phyloP scores from a whole-genome alignment of 2,888 invertebrate species.

The Thereva unica region DNA sequence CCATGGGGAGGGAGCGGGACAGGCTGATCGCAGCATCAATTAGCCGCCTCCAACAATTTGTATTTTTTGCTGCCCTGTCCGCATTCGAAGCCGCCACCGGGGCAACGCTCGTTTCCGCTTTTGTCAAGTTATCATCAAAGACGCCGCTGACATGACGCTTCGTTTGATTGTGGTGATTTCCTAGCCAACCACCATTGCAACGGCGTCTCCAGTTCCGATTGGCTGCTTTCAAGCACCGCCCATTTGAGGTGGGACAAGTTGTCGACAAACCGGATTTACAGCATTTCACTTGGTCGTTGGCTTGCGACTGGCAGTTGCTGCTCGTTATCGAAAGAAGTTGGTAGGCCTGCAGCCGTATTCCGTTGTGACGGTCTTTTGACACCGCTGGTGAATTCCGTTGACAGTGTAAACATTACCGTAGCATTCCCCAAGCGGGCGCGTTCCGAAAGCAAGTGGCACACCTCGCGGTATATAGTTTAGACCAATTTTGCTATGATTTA shows the following conservation, averaged over 20 bases:
- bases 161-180: neutral
- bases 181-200: conserved; percentile 33
- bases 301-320: conserved; percentile 40
- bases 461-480: conserved; percentile 12
- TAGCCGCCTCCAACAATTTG: conserved; percentile 18
- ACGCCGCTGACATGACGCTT: conserved; percentile 37
- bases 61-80: conserved; percentile 13
- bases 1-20: conserved; percentile 1
- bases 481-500: conserved; percentile 27
- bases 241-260: neutral
- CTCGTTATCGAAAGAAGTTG: conserved; percentile 44
- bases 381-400: conserved; percentile 17
- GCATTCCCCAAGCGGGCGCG: conserved; percentile 27
- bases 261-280: conserved; percentile 37
- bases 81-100: neutral
- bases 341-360: conserved; percentile 33
- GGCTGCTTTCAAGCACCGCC: conserved; percentile 19
- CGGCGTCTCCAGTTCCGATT: conserved; percentile 2
- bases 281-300: conserved; percentile 33
- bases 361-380: conserved; percentile 16
- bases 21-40: conserved; percentile 22
- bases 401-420: conserved; percentile 12
- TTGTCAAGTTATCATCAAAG: conserved; percentile 26
- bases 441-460: conserved; percentile 6
- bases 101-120: conserved; percentile 29